phyloP scores from a whole-genome alignment of 2,888 invertebrate species.

The Eulithis prunata region DNA sequence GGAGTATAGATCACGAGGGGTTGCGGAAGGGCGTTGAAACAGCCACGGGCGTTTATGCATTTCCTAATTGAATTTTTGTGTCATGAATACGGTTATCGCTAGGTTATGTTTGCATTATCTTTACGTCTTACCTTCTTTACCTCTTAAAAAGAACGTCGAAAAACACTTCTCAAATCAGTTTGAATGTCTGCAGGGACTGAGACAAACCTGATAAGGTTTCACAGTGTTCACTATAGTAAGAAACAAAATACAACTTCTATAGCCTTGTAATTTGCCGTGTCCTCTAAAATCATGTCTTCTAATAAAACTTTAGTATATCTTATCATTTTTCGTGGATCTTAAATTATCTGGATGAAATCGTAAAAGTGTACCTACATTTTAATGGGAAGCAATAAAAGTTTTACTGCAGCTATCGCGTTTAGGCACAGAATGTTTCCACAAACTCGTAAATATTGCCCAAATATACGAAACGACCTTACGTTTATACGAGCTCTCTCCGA shows the following conservation, averaged over 20 bases:
- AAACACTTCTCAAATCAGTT: not conserved
- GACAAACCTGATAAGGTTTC: too few relatives aligned
- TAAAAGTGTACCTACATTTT: conserved; percentile 59
- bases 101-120: conserved; percentile 30
- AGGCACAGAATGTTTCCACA: conserved; percentile 54
- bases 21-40: conserved; percentile 48
- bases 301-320: conserved; percentile 13
- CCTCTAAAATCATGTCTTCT: conserved; percentile 3
- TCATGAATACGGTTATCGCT: conserved; percentile 44
- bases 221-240: too few relatives aligned
- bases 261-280: not conserved
- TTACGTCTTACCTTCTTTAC: not conserved
- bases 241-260: not conserved
- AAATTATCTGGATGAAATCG: conserved; percentile 59
- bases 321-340: conserved; percentile 40
- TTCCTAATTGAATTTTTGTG: conserved; percentile 56
- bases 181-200: too few relatives aligned
- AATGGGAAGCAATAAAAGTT: conserved; percentile 66
- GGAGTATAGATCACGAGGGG: conserved; percentile 53
- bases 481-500: conserved; percentile 37
- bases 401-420: conserved; percentile 54
- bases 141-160: not conserved
- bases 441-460: conserved; percentile 66
- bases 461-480: conserved; percentile 48
- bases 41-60: conserved; percentile 52